These are phyloP conservation scores for Aspidoscelis tigris DNA, from an alignment of 2,113 vertebrate genomes.

Conservation along the genomic window DNA sequence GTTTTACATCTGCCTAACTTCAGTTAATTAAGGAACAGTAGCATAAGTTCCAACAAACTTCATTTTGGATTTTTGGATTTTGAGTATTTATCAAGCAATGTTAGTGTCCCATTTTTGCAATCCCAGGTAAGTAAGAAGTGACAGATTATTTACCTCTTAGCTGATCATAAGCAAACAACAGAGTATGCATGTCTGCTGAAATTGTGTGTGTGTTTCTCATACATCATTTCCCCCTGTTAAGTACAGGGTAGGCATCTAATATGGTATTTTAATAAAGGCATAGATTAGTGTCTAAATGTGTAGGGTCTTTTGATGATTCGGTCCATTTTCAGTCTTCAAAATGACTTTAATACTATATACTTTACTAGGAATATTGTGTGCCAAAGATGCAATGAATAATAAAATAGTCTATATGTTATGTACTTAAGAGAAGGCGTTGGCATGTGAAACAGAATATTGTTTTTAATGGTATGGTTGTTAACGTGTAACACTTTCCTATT, in stretches of 20 bases:
- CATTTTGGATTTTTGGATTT: neutral
- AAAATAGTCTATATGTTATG: slow-evolving; percentile 21
- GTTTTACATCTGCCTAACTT: neutral
- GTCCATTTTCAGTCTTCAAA: neutral
- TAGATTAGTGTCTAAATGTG: neutral
- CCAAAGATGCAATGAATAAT: slow-evolving; percentile 44
- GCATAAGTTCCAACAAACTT: neutral
- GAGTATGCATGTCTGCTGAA: neutral
- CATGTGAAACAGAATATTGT: slow-evolving; percentile 57
- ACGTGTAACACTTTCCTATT: slow-evolving; percentile 52
- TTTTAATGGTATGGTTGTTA: slow-evolving; percentile 59
- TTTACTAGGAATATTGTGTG: slow-evolving; percentile 46
- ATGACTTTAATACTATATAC: neutral
- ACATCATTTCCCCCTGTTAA: too few species aligned
- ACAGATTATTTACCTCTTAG: neutral
- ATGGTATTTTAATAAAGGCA: neutral
- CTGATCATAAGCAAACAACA: neutral
- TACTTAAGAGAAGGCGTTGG: slow-evolving; percentile 46
- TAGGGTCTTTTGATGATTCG: neutral
- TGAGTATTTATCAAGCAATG: neutral
- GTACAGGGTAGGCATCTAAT: neutral
- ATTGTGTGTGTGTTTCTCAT: neutral
- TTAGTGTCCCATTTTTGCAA: neutral
- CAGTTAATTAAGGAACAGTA: neutral
- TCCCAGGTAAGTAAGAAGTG: neutral